Evolutionary conservation across 2,888 invertebrate genomes (phyloP).

Genomic region (Clusia tigrina): DNA sequence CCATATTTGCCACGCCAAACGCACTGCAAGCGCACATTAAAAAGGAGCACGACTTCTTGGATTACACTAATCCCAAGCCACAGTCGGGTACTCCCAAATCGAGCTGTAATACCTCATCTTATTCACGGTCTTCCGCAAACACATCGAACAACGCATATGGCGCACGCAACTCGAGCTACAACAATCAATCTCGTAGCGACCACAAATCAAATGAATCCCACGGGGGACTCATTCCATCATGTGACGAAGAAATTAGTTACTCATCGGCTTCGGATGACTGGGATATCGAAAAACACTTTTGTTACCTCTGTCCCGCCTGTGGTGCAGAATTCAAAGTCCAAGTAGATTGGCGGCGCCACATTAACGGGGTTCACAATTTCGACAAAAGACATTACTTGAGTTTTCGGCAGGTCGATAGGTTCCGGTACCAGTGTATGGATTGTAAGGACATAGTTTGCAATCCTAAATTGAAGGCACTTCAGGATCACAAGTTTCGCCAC

Average conservation of each 20-base stretch:
- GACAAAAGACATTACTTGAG: conserved; percentile 53
- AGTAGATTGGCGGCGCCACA: conserved; percentile 57
- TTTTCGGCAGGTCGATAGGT: conserved; percentile 54
- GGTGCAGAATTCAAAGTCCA: conserved; percentile 52
- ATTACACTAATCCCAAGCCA: conserved; percentile 31
- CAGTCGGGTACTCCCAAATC: conserved; percentile 23
- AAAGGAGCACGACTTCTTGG: conserved; percentile 50
- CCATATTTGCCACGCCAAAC: conserved; percentile 43
- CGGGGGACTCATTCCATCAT: conserved; percentile 32
- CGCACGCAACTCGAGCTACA: no score
- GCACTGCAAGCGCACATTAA: conserved; percentile 48
- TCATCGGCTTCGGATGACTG: conserved; percentile 1
- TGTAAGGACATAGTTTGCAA: conserved; percentile 55
- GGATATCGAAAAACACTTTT: conserved; percentile 43
- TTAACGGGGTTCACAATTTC: conserved; percentile 54
- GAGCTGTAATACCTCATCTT: no score
- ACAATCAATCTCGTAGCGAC: no score
- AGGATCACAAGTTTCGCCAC: conserved; percentile 58
- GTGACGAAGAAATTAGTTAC: conserved; percentile 29
- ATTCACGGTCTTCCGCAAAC: conserved; percentile 22
- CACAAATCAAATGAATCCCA: background rate
- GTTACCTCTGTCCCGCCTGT: conserved; percentile 55
- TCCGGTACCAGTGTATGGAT: conserved; percentile 52
- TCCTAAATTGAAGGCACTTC: conserved; percentile 55
- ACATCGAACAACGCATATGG: background rate